Percentiles rank a stretch among this genome's conserved stretches.
These are phyloP conservation scores for Cettia cetti DNA, from an alignment of 2,113 vertebrate species.

Conservation along the genomic window DNA sequence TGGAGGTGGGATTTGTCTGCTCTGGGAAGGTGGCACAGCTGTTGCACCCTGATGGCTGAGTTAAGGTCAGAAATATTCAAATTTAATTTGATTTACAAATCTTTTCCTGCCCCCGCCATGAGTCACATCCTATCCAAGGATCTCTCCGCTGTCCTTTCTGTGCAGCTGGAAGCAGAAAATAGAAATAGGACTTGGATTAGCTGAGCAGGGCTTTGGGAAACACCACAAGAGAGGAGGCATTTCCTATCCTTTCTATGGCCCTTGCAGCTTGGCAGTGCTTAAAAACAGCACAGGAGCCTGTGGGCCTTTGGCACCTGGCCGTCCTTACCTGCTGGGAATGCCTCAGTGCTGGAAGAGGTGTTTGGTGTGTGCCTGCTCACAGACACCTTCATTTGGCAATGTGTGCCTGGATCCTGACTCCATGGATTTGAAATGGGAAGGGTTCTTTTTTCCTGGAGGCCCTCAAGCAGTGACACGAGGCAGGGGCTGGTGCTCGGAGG, in stretches of 20 bases:
- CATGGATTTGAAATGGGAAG: not conserved
- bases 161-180: not conserved
- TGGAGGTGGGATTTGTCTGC: not conserved
- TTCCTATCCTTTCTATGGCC: not conserved
- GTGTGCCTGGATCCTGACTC: not conserved
- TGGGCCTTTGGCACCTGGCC: not conserved
- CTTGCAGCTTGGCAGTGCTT: not conserved
- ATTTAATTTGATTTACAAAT: not conserved
- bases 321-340: not conserved
- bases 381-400: not conserved
- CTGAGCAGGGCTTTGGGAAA: not conserved
- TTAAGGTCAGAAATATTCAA: not conserved
- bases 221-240: not conserved
- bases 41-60: not conserved
- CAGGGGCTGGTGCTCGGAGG: not conserved
- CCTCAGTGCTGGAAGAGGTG: not conserved
- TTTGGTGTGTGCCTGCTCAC: not conserved
- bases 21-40: not conserved
- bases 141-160: not conserved
- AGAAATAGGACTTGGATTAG: not conserved
- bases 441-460: not conserved
- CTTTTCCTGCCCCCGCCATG: not conserved
- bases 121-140: not conserved
- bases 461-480: not conserved
- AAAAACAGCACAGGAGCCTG: not conserved